A percentile compares a stretch with the other conserved stretches of the same genome.
Conservation (phyloP, 2,113 vertebrate genomes). For the Nannobrachium achirus region DNA sequence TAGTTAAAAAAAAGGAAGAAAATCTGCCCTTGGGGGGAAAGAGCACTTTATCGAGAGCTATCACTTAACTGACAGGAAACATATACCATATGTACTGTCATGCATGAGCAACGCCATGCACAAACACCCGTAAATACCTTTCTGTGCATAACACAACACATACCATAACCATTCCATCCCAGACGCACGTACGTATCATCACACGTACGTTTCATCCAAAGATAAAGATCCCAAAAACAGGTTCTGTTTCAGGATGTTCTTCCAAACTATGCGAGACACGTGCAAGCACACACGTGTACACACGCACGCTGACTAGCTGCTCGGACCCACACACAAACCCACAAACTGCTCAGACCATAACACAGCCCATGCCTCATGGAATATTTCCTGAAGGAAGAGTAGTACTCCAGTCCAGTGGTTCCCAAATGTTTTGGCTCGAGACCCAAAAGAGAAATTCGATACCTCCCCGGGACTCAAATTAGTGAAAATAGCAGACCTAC, state of each 20-base stretch:
- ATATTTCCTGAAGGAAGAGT: too few relatives aligned
- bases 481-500: too few relatives aligned
- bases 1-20: conserved; percentile 28
- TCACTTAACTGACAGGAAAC: conserved; percentile 62
- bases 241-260: background rate
- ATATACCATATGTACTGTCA: conserved; percentile 65
- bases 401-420: too few relatives aligned
- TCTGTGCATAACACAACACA: conserved; percentile 14
- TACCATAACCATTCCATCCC: conserved; percentile 14
- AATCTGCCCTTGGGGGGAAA: background rate
- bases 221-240: background rate
- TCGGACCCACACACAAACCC: background rate
- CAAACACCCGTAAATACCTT: conserved; percentile 29
- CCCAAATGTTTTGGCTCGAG: background rate
- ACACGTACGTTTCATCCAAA: conserved; percentile 9
- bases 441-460: background rate
- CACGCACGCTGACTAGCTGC: background rate
- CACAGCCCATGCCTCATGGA: too few relatives aligned
- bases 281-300: conserved; percentile 5
- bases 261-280: background rate
- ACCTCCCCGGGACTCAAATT: background rate
- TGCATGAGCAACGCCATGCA: conserved; percentile 2
- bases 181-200: conserved; percentile 5
- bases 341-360: background rate
- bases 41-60: conserved; percentile 14